Percentiles rank a stretch among this genome's conserved stretches.
phyloP scores from a whole-genome alignment of 2,113 vertebrate species.

The Amphilophus citrinellus region DNA sequence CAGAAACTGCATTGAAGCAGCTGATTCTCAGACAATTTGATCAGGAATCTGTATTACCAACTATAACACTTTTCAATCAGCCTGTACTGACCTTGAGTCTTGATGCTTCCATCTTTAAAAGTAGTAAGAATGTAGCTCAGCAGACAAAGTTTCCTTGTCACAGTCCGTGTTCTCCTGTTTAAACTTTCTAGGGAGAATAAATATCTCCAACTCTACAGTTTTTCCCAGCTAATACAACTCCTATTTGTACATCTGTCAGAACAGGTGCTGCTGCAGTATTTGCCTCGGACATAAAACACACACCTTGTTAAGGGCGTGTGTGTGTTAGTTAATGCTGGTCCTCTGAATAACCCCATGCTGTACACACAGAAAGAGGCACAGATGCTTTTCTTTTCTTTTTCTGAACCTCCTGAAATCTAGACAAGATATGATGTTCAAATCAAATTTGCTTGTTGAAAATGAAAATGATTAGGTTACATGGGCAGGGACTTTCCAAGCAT shows the following conservation, averaged over 20 bases:
- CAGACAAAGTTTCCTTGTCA: neutral
- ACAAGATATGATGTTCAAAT: conserved; percentile 41
- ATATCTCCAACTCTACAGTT: neutral
- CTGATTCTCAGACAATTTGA: neutral
- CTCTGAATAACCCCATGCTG: neutral
- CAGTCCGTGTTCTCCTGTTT: neutral
- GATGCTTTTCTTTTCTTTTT: neutral
- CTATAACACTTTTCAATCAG: neutral
- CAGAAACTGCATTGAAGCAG: neutral
- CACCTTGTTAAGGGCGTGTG: neutral
- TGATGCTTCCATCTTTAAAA: neutral
- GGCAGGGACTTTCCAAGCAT: conserved; percentile 35
- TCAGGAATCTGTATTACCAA: neutral
- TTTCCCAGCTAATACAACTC: neutral
- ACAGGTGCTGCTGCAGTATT: neutral
- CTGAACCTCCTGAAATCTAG: conserved; percentile 37
- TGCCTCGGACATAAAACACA: neutral
- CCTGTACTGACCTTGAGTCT: neutral
- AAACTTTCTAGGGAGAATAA: neutral
- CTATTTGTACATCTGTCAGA: conserved; percentile 5
- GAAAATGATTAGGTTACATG: conserved; percentile 62
- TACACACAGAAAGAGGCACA: neutral
- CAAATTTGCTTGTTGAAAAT: conserved; percentile 45
- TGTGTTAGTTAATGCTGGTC: neutral
- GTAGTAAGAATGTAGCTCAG: neutral